phyloP scores from a whole-genome alignment of 2,113 vertebrate genomes.

The Bucco capensis region DNA sequence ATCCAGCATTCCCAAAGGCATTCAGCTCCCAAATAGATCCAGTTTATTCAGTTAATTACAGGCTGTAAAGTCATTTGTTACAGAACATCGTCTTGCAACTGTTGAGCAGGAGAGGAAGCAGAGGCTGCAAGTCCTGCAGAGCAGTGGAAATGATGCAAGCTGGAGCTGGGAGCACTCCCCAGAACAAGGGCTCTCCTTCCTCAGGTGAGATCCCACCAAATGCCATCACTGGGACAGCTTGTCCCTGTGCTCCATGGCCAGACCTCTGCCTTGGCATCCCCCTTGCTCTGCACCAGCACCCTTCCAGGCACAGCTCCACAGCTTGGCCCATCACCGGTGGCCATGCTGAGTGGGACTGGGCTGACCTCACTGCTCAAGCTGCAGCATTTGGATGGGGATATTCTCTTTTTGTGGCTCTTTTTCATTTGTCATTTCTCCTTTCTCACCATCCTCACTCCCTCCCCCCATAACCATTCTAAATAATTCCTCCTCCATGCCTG shows the following conservation, averaged over 20 bases:
- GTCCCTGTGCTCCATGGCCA: not conserved
- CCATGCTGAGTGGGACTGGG: not conserved
- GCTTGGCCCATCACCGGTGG: accelerated
- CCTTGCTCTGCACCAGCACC: accelerated
- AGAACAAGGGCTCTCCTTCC: not conserved
- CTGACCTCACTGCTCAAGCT: accelerated
- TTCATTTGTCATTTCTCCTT: not conserved
- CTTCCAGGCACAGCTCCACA: not conserved
- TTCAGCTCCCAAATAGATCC: no score
- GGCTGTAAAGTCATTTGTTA: not conserved
- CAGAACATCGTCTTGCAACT: accelerated
- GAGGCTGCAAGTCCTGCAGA: not conserved
- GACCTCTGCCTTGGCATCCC: not conserved
- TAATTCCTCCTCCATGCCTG: conserved; percentile 49
- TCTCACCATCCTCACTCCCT: not conserved
- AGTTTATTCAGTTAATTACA: not conserved
- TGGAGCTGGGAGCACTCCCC: not conserved
- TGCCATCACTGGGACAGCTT: not conserved
- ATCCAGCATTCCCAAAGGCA: not conserved
- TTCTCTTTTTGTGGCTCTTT: not conserved
- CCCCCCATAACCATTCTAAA: not conserved
- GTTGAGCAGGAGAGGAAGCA: not conserved
- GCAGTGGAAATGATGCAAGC: not conserved
- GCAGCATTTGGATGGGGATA: not conserved
- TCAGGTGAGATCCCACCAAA: not conserved